Evolutionary conservation across 2,888 invertebrate genomes (phyloP), one percentile per base, ranked within the genome.

Genomic region (Anodontia alba): DNA sequence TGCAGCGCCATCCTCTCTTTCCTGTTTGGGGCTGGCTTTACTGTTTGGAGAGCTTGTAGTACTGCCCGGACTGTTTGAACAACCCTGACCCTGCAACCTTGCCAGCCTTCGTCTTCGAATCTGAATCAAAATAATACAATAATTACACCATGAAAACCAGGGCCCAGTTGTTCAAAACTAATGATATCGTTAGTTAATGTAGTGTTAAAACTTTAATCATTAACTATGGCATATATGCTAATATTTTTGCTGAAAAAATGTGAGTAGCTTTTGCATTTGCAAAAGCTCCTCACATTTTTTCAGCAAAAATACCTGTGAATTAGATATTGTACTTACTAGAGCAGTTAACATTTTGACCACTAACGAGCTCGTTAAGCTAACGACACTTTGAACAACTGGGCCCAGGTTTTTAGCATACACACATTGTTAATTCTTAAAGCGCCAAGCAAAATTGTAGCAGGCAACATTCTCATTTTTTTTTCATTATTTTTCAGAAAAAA

Each of bases 91-190:
- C 70, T 96, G 96, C 86, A 97, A 95, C 81, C 97, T 96, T 77
- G 97, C 97, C 92, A 97, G 95, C 85, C 97, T 96, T 91, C 97
- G 96, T 94, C 96, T 96, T 90, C 97, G 96, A 94, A 97, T 97
- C 97, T 97, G 94, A 54, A 90, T n/a, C n/a, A 36, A 43, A 38
- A 38, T 38, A 8, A 38, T n/a, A n/a, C n/a, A n/a, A n/a, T n/a
- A n/a, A n/a, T n/a, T n/a, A n/a, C n/a, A n/a, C n/a, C n/a, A n/a
- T n/a, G n/a, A n/a, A n/a, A n/a, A n/a, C n/a, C 38, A 38, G 38
- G 38, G 38, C 5, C 12, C 38, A 38, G 12, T 8, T 38, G 38
- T 38, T 38, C 5, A 38, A 38, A 38, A 38, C 5, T 38, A 12
- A 38, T 38, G 5, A 5, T 33, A 62, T 20, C 12, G 38, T 1